Conservation (phyloP, 2,113 vertebrate species). For the Elachura formosa region DNA sequence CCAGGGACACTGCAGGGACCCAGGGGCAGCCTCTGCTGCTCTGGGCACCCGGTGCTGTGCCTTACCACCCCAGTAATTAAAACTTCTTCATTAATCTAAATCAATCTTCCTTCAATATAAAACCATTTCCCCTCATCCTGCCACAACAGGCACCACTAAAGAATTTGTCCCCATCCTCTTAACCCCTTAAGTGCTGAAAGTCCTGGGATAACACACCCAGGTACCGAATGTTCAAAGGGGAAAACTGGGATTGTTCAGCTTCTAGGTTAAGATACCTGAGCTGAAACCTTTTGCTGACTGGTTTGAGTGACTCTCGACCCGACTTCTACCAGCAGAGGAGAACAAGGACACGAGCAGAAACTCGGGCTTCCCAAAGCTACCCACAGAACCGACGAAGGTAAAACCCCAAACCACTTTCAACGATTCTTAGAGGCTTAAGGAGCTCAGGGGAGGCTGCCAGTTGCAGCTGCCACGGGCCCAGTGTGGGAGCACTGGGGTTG, state of each 20-base stretch:
- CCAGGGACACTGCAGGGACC: too few relatives aligned
- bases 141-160: not conserved
- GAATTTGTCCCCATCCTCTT: not conserved
- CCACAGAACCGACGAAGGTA: not conserved
- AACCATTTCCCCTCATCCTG: not conserved
- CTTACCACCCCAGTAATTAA: not conserved
- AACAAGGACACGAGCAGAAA: not conserved
- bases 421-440: not conserved
- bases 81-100: not conserved
- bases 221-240: rapidly evolving
- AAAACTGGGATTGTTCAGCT: not conserved
- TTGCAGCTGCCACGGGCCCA: not conserved
- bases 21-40: not conserved
- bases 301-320: rapidly evolving
- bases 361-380: not conserved
- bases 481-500: rapidly evolving
- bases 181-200: not conserved
- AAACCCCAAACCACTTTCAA: not conserved
- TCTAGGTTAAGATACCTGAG: not conserved
- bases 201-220: not conserved
- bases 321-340: not conserved
- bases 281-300: not conserved
- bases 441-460: not conserved
- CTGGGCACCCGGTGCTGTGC: not conserved
- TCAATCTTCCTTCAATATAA: not conserved